A percentile compares a stretch with the other conserved stretches of the same genome.
phyloP scores from a whole-genome alignment of 2,888 invertebrate species.

The Byasa hedistus region DNA sequence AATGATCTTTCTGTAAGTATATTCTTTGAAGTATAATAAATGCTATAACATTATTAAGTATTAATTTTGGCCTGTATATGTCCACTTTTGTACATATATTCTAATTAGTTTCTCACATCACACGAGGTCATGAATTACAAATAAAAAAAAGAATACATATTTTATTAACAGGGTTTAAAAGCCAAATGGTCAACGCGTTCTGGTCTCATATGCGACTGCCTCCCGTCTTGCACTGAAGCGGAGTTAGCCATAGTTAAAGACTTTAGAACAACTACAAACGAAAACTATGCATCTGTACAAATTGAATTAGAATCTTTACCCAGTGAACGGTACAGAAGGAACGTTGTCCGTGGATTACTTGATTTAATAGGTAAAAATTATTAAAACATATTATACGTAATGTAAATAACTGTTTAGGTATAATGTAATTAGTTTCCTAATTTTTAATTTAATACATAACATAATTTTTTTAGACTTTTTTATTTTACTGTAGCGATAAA shows the following conservation, averaged over 20 bases:
- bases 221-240: constrained; percentile 87
- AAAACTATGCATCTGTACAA: constrained; percentile 73
- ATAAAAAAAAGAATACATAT: background rate
- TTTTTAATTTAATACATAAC: too few species aligned
- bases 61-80: too few species aligned
- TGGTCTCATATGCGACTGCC: constrained; percentile 84
- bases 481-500: too few species aligned
- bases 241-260: constrained; percentile 83
- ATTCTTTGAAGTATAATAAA: too few species aligned
- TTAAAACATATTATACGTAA: background rate
- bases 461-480: too few species aligned
- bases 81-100: too few species aligned
- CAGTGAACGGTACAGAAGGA: constrained; percentile 85
- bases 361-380: constrained; percentile 85
- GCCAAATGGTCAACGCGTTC: constrained; percentile 74
- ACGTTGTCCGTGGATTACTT: constrained; percentile 85
- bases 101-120: too few species aligned
- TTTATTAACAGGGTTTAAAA: constrained; percentile 56
- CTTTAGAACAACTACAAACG: constrained; percentile 55
- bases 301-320: constrained; percentile 83
- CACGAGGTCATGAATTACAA: background rate
- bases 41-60: too few species aligned
- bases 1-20: constrained; percentile 79
- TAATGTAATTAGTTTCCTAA: too few species aligned
- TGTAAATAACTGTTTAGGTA: too few species aligned